These are phyloP conservation scores for Eretmochelys imbricata DNA, from an alignment of 2,113 vertebrate genomes.

Conservation along the genomic window DNA sequence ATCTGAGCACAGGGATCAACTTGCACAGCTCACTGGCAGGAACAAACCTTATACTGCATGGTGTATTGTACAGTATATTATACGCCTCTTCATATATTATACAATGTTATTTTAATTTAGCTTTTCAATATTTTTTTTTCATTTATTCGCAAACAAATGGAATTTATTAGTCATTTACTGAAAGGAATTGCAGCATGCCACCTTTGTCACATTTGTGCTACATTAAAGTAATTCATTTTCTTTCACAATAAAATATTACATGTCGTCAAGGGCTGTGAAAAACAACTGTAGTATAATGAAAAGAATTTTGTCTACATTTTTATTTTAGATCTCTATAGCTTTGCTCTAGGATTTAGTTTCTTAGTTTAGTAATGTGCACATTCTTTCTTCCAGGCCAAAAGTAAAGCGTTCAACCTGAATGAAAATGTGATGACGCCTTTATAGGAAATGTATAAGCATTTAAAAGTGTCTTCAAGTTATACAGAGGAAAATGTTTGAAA, in stretches of 20 bases:
- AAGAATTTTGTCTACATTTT: not conserved
- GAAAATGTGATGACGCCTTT: not conserved
- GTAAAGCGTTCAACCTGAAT: not conserved
- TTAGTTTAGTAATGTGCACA: not conserved
- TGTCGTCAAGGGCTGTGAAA: not conserved
- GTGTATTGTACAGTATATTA: not conserved
- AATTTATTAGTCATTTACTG: not conserved
- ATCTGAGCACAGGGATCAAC: not conserved
- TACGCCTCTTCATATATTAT: not conserved
- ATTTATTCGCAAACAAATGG: not conserved
- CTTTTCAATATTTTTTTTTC: not conserved
- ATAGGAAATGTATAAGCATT: slow-evolving; percentile 21
- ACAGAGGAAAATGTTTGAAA: slow-evolving; percentile 18
- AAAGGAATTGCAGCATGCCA: not conserved
- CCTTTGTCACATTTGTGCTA: not conserved
- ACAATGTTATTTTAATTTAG: not conserved
- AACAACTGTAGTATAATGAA: not conserved
- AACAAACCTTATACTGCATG: not conserved
- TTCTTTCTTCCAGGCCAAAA: slow-evolving; percentile 7
- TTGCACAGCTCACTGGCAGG: not conserved
- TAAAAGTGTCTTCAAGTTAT: not conserved
- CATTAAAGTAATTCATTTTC: not conserved
- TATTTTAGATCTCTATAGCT: not conserved
- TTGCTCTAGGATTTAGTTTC: not conserved
- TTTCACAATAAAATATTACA: not conserved